Evolutionary conservation across 1,140 invertebrate species (phyloP).

Genomic region (Drosophila rufa): DNA sequence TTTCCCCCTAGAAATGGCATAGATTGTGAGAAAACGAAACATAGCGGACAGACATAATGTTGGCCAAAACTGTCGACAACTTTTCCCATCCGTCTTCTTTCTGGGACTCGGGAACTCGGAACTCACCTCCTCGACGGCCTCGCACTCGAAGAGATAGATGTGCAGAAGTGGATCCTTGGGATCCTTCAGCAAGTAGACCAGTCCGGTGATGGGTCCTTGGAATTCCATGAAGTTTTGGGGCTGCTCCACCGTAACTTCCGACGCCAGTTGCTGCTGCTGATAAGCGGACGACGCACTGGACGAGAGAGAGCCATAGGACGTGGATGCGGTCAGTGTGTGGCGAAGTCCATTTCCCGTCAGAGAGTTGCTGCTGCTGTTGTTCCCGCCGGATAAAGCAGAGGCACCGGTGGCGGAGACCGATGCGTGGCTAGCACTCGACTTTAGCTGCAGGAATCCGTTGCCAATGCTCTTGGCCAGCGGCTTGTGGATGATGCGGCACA

Average conservation of each 20-base stretch:
- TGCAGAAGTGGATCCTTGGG: conserved; percentile 88
- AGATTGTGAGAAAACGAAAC: conserved; percentile 23
- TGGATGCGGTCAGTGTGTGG: conserved; percentile 76
- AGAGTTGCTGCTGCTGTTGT: conserved; percentile 23
- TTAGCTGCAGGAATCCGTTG: conserved; percentile 79
- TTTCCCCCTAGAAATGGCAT: conserved; percentile 33
- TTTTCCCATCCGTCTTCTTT: conserved; percentile 48
- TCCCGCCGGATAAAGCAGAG: conserved; percentile 26
- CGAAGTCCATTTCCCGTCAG: conserved; percentile 64
- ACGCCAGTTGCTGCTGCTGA: conserved; percentile 60
- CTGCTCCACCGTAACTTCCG: conserved; percentile 60
- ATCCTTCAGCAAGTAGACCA: conserved; percentile 88
- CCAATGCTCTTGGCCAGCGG: conserved; percentile 73
- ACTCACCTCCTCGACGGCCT: conserved; percentile 88
- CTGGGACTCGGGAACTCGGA: not conserved
- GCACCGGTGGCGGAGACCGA: conserved; percentile 22
- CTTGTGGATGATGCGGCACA: conserved; percentile 83
- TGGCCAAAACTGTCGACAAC: conserved; percentile 46
- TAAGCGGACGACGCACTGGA: conserved; percentile 74
- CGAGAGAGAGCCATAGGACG: conserved; percentile 79
- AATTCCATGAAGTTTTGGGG: conserved; percentile 84
- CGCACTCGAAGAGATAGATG: conserved; percentile 88
- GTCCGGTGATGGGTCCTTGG: conserved; percentile 78
- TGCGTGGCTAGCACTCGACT: conserved; percentile 45
- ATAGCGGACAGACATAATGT: conserved; percentile 41